Evolutionary conservation across 2,113 vertebrate species (phyloP).

Genomic region (Cromileptes altivelis): DNA sequence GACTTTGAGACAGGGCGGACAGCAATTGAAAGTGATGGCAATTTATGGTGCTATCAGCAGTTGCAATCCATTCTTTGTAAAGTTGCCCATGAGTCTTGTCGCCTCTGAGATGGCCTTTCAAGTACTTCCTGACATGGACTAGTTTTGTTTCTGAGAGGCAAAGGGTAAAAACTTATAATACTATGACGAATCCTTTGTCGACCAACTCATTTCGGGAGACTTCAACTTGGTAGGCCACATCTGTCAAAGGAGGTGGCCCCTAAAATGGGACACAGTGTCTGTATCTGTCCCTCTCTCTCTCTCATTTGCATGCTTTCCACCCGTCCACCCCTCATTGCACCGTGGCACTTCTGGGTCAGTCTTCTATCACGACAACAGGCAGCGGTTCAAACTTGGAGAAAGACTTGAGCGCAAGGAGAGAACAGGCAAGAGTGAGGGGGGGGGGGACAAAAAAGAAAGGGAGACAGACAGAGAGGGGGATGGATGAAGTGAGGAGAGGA

Average conservation of each 20-base stretch:
- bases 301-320: constrained; percentile 41
- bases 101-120: neutral
- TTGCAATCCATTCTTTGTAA: no score
- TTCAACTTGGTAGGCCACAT: constrained; percentile 5
- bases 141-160: neutral
- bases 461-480: constrained; percentile 44
- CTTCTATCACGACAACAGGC: constrained; percentile 27
- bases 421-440: neutral
- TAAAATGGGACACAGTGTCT: constrained; percentile 18
- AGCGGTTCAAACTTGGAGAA: constrained; percentile 41
- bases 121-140: neutral
- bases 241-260: constrained; percentile 15
- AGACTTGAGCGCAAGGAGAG: neutral
- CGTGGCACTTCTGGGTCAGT: constrained; percentile 52
- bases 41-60: no score
- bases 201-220: neutral
- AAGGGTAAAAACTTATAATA: neutral
- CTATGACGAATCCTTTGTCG: neutral
- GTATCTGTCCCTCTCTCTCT: constrained; percentile 8
- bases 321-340: constrained; percentile 33
- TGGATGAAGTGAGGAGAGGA: constrained; percentile 58
- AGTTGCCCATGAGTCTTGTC: neutral
- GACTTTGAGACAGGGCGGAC: no score
- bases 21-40: no score
- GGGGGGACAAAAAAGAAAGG: no score